Evolutionary conservation across 2,113 vertebrate genomes (phyloP).

Genomic region (Patagioenas fasciata): DNA sequence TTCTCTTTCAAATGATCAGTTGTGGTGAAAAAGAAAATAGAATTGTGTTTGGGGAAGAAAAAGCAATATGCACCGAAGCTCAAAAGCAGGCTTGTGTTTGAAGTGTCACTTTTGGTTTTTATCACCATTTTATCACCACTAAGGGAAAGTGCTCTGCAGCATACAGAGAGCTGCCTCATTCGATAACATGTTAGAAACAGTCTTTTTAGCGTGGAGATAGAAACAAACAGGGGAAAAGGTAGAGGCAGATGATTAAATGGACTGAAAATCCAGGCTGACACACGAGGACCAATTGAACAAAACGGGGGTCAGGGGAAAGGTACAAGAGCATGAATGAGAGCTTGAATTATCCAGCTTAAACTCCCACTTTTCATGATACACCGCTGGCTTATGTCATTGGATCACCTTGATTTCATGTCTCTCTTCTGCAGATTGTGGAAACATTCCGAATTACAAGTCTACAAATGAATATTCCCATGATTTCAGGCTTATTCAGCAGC

Average conservation of each 20-base stretch:
- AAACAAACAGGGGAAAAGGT: constrained; percentile 51
- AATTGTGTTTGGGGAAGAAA: constrained; percentile 7
- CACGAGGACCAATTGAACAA: not conserved
- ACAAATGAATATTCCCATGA: not conserved
- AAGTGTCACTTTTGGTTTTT: constrained; percentile 69
- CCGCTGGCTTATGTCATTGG: not conserved
- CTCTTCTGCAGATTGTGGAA: not conserved
- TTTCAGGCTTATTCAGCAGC: not conserved
- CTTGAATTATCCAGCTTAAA: constrained; percentile 24
- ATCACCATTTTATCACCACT: constrained; percentile 59
- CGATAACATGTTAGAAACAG: constrained; percentile 26
- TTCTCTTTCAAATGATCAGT: constrained; percentile 22
- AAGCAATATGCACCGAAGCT: constrained; percentile 12
- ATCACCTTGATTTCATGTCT: not conserved
- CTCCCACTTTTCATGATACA: not conserved
- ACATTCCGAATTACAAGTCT: not conserved
- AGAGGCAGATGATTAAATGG: constrained; percentile 60
- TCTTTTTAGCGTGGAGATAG: constrained; percentile 13
- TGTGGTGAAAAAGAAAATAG: not conserved
- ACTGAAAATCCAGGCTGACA: constrained; percentile 65
- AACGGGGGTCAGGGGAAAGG: constrained; percentile 21
- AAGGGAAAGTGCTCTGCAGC: constrained; percentile 42
- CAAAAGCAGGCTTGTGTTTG: not conserved
- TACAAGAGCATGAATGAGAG: not conserved
- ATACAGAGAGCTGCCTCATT: constrained; percentile 17